A percentile compares a stretch with the other conserved stretches of the same genome.
Conservation (phyloP, 1,140 invertebrate species). For the Macrocentrus cingulum region DNA sequence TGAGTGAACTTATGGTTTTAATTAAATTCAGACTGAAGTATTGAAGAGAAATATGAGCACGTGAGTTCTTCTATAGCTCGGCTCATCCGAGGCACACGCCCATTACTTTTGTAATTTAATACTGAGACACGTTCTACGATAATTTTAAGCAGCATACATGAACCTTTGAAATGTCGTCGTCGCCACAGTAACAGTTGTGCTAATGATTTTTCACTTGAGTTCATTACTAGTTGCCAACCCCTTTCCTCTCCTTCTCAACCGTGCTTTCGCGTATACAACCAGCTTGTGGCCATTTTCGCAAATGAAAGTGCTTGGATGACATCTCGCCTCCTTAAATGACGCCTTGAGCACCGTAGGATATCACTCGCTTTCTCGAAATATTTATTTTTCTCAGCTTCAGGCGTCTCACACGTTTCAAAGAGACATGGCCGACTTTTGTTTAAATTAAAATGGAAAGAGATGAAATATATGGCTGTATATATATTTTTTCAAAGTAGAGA, state of each 20-base stretch:
- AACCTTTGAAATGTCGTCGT: slow-evolving; percentile 11
- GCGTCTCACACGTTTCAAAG: too few species aligned
- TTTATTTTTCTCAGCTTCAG: too few species aligned
- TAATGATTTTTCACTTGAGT: slow-evolving; percentile 24
- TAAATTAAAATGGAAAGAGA: too few species aligned
- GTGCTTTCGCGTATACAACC: neutral
- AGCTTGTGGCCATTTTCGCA: neutral
- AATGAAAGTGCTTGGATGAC: too few species aligned
- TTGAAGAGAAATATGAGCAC: neutral
- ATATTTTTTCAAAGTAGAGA: neutral
- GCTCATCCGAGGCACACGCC: neutral
- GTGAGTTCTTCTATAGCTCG: neutral
- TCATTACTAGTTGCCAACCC: slow-evolving; percentile 27
- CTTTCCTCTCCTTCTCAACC: slow-evolving; percentile 1
- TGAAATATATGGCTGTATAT: too few species aligned
- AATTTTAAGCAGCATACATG: slow-evolving; percentile 14
- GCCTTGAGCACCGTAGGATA: too few species aligned
- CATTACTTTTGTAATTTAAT: slow-evolving; percentile 15
- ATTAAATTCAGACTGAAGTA: neutral
- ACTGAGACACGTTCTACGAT: neutral
- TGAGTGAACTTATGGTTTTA: neutral
- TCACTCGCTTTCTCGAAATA: too few species aligned
- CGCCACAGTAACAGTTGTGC: slow-evolving; percentile 16
- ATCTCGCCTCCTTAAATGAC: too few species aligned
- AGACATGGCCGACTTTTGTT: too few species aligned